phyloP scores from a whole-genome alignment of 2,113 vertebrate genomes.

The Todiramphus saurophagus region DNA sequence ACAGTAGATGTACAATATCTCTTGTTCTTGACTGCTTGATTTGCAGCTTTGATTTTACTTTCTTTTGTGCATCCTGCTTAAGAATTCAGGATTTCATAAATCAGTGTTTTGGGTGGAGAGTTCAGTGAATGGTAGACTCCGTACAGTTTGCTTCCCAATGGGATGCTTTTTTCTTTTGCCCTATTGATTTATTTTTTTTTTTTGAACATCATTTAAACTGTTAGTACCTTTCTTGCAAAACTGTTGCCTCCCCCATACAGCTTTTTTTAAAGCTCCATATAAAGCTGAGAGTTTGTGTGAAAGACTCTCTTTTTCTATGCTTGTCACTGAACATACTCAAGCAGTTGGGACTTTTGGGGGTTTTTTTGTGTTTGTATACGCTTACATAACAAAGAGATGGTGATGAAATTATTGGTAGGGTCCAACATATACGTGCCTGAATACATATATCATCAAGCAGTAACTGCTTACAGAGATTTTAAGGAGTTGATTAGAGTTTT shows the following conservation, averaged over 20 bases:
- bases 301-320: background rate
- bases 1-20: background rate
- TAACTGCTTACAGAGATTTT: background rate
- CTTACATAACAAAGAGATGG: background rate
- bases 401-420: background rate
- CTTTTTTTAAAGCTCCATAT: background rate
- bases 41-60: background rate
- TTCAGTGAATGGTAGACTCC: background rate
- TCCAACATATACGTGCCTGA: background rate
- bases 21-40: background rate
- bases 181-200: background rate
- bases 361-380: background rate
- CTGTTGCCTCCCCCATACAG: background rate
- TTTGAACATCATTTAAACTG: background rate
- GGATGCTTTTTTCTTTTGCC: background rate
- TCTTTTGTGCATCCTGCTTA: background rate
- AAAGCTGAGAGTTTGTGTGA: background rate
- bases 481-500: background rate
- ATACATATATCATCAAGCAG: background rate
- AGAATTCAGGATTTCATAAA: background rate
- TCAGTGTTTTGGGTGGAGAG: background rate
- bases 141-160: background rate
- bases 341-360: background rate
- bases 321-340: background rate
- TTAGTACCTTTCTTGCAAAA: background rate